Percentiles rank a stretch among this genome's conserved stretches.
phyloP scores from a whole-genome alignment of 2,797 vertebrate genomes.

The Urophycis tenuis region DNA sequence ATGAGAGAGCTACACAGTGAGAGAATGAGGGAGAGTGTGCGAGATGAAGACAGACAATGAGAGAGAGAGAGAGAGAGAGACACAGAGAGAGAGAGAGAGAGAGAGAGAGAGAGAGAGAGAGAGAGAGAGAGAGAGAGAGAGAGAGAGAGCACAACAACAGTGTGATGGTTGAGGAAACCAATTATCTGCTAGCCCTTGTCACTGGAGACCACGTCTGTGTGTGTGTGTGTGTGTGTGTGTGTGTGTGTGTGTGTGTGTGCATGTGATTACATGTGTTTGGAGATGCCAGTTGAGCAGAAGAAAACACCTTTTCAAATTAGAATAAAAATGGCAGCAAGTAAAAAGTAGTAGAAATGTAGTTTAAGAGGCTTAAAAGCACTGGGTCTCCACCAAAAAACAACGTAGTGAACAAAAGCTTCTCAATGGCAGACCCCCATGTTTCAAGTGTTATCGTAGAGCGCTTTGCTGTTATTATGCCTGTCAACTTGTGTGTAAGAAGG shows the following conservation, averaged over 20 bases:
- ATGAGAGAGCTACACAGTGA: background rate
- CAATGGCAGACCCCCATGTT: too few species aligned
- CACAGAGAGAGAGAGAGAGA: background rate
- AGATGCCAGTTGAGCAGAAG: background rate
- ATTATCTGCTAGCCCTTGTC: conserved; percentile 52
- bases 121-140: background rate
- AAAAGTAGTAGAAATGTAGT: too few species aligned
- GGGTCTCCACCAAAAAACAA: too few species aligned
- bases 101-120: background rate
- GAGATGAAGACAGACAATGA: background rate
- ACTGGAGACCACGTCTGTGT: conserved; percentile 35
- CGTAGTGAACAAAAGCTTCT: too few species aligned
- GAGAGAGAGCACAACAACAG: conserved; percentile 16
- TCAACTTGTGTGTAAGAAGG: too few species aligned
- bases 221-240: conserved; percentile 25
- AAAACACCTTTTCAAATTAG: background rate
- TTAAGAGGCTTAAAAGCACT: background rate
- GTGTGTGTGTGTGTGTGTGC: background rate
- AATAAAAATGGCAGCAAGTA: background rate
- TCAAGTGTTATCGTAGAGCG: too few species aligned
- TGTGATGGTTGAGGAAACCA: conserved; percentile 50
- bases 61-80: background rate
- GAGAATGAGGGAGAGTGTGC: background rate
- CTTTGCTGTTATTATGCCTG: too few species aligned
- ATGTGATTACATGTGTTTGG: background rate